A percentile compares a stretch with the other conserved stretches of the same genome.
Conservation (phyloP, 2,888 invertebrate species). For the Dryococelus australis region DNA sequence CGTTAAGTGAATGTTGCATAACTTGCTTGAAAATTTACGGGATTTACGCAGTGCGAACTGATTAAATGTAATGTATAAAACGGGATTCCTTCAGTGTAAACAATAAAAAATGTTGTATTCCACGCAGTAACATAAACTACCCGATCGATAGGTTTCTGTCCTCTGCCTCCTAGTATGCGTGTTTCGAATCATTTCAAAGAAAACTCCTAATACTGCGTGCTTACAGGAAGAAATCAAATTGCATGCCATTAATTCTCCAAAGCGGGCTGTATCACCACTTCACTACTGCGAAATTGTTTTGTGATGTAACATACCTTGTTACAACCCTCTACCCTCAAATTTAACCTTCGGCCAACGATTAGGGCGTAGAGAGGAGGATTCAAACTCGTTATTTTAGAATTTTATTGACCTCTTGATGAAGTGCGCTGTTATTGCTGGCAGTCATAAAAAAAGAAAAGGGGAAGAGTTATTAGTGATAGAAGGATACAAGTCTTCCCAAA, state of each 20-base stretch:
- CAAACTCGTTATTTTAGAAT: conserved; percentile 34
- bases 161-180: no score
- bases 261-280: neutral
- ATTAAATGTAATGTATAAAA: no score
- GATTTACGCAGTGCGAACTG: no score
- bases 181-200: no score
- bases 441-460: neutral
- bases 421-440: conserved; percentile 6
- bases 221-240: no score
- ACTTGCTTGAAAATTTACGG: no score
- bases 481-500: neutral
- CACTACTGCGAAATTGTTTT: neutral
- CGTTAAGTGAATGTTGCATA: no score
- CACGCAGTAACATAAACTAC: no score
- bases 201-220: no score
- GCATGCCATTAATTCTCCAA: neutral
- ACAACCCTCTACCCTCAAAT: neutral
- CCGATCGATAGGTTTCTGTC: no score
- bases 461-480: neutral
- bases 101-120: no score
- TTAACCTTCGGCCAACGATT: neutral
- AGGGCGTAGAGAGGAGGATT: neutral
- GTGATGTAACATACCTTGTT: neutral
- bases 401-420: conserved; percentile 35
- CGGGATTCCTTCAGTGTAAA: no score